Evolutionary conservation across 2,797 vertebrate genomes (phyloP), one percentile per base, ranked within the genome.

Genomic region (Siniperca obscura): DNA sequence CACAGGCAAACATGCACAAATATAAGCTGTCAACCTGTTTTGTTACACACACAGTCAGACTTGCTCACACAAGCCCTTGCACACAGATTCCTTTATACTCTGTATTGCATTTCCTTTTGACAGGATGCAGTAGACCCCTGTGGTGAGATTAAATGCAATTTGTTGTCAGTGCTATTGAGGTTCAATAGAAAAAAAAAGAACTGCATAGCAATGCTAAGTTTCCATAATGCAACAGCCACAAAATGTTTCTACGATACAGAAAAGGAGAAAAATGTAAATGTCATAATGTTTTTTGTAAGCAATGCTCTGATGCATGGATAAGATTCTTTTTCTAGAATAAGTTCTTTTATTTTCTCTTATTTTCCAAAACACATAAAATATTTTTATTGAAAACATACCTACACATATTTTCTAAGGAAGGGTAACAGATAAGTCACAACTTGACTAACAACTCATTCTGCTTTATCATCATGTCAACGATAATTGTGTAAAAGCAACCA

Each of bases 131-230:
- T 52, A 68, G 84, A 83, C 64, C 90, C 93, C 91, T 25, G 75
- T 52, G 78, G 93, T 78, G 90, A 89, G 83, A 91, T 93, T 76
- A 91, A 91, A 92, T 94, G 89, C 70, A 89, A 87, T 91, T 90
- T 92, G 89, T 91, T 89, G 88, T 92, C 84, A 74, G 56, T 50
- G 78, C 25, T 59, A 22, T 84, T 86, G 83, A 87, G 81, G 77
- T 90, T 80, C 70, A 65, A 76, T 52, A 57, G 64, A 76, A 0
- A 60, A 76, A 64, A 61, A 76, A 56, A 77, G 36, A 75, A 56
- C 42, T 59, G 87, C 82, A 80, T 80, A 82, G 87, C 67, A 79
- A 73, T 72, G 83, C 80, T 68, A 87, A 60, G 70, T 76, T 88
- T 89, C 83, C 85, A 89, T 91, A 84, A 91, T 87, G 80, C 83